phyloP scores from a whole-genome alignment of 2,797 vertebrate genomes.

The Iguana delicatissima region DNA sequence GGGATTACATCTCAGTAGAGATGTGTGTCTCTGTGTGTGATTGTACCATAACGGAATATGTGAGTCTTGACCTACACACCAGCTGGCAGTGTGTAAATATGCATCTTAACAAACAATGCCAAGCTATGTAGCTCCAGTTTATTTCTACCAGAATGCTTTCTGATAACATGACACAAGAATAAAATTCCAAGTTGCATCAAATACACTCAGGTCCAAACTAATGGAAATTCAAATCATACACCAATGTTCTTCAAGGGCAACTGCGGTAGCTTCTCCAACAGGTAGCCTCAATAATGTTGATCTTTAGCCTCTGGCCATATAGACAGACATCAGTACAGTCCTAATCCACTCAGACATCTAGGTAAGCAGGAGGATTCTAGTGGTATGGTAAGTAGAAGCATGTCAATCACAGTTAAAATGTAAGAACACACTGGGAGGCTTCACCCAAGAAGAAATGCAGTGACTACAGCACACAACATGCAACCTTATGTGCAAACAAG shows the following conservation, averaged over 20 bases:
- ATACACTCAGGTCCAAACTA: not conserved
- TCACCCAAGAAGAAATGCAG: not conserved
- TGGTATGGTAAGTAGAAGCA: not conserved
- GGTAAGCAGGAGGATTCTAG: not conserved
- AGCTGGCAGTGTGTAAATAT: no score
- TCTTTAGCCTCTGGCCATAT: not conserved
- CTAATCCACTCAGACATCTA: not conserved
- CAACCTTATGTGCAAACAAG: not conserved
- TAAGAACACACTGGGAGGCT: not conserved
- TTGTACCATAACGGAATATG: no score
- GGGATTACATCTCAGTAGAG: no score
- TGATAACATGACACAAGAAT: not conserved
- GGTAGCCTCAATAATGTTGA: not conserved
- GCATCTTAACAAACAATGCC: not conserved
- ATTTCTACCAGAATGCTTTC: not conserved
- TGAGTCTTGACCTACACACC: no score
- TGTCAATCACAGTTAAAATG: not conserved
- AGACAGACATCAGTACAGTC: not conserved
- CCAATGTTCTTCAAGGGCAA: not conserved
- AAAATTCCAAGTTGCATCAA: not conserved
- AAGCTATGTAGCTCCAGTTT: not conserved
- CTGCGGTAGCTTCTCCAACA: not conserved
- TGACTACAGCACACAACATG: not conserved
- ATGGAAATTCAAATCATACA: not conserved
- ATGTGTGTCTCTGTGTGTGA: no score